Evolutionary conservation across 2,113 vertebrate genomes (phyloP).

Genomic region (Centrocercus urophasianus): DNA sequence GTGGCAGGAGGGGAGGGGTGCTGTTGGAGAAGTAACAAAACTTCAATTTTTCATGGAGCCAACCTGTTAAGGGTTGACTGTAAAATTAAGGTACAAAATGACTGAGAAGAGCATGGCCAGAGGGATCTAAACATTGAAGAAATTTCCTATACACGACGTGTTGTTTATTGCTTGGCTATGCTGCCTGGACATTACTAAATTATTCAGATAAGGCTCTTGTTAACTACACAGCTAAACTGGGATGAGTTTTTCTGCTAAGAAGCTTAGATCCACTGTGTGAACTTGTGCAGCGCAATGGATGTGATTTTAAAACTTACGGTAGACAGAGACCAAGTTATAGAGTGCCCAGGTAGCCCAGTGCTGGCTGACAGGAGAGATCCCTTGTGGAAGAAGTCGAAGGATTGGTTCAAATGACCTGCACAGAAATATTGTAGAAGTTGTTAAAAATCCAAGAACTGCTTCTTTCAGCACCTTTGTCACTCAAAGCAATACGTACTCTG

Average conservation of each 20-base stretch:
- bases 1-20: neutral
- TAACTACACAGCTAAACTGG: neutral
- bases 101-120: neutral
- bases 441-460: neutral
- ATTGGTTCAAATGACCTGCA: conserved; percentile 98
- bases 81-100: neutral
- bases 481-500: neutral
- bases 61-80: neutral
- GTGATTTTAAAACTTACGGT: conserved; percentile 86
- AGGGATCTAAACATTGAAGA: neutral
- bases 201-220: neutral
- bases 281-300: neutral
- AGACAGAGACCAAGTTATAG: conserved; percentile 96
- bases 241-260: neutral
- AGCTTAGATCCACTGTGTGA: neutral
- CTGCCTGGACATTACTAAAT: neutral
- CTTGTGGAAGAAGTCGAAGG: conserved; percentile 95
- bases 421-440: neutral
- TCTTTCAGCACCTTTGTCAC: neutral
- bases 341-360: conserved; percentile 99
- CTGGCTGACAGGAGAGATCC: conserved; percentile 93
- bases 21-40: neutral
- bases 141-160: neutral
- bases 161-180: neutral
- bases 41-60: neutral